Evolutionary conservation across 2,113 vertebrate genomes (phyloP).

Genomic region (Tragelaphus buxtoni): DNA sequence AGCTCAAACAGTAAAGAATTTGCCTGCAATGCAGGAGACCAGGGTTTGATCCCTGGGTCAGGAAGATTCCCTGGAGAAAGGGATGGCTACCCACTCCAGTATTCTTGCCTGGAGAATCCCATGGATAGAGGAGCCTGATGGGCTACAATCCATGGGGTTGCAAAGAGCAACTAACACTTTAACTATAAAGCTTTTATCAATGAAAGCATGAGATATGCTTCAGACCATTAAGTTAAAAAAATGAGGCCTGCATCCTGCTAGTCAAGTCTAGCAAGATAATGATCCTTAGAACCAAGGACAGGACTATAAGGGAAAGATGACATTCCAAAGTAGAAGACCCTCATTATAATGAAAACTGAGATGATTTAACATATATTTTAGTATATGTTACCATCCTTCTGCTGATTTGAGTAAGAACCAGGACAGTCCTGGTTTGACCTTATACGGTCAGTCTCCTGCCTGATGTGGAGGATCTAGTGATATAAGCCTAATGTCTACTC

Average conservation of each 20-base stretch:
- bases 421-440: background rate
- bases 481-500: background rate
- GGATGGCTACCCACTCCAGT: background rate
- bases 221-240: background rate
- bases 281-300: background rate
- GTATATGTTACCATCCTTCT: background rate
- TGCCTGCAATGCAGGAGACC: background rate
- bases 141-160: background rate
- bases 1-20: background rate
- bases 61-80: background rate
- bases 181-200: background rate
- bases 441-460: background rate
- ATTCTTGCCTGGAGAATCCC: background rate
- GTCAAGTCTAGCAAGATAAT: background rate
- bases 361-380: background rate
- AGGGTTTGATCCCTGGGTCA: background rate
- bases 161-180: background rate
- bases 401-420: background rate
- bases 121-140: background rate
- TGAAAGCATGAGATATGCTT: background rate
- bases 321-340: background rate
- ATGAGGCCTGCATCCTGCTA: background rate
- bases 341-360: background rate
- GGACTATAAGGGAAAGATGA: background rate
- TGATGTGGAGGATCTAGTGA: background rate